Evolutionary conservation across 37 sponge, comb jelly and placozoan genomes (phyloP), one percentile per base, ranked within the genome.

Genomic region (Cliona cf. orientalis): DNA sequence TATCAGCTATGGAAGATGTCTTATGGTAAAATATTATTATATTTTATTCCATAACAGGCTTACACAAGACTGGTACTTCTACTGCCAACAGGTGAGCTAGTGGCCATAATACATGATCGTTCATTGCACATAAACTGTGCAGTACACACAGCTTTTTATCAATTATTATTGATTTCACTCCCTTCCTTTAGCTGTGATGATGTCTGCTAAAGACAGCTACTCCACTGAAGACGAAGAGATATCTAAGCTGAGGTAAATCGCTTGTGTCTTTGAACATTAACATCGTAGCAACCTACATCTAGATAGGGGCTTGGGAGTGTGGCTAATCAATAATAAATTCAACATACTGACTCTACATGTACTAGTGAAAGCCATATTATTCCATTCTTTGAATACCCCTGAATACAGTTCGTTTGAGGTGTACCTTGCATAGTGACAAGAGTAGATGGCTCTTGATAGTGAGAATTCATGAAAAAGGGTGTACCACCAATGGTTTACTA

Each of bases 131-230:
- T 49, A 19, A 49, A 49, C 9, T 49, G 9, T 9, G 9, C 53
- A 19, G 9, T 49, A 49, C 9, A 14, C 14, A 19, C 14, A 49
- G 53, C 25, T 26, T 29, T n/a, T 19, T 49, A 49, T 19, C 14
- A 14, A 26, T 26, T 29, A 63, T 19, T 49, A 49, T 19, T 49
- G 53, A 19, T 49, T 14, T 49, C 14, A 19, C 14, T 49, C 14
- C 53, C 53, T 9, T 35, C 36, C 9, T 44, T 23, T 58, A 84
- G 84, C 57, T 68, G 69, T 69, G 32, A 76, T 84, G 59, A 67
- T 84, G 68, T 66, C 84, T 23, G 41, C 60, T 11, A 67, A 40
- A 23, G 56, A 39, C 43, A 66, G 40, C 57, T 84, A 75, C 63
- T 12, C 23, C 3, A 23, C 58, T 1, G 44, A 40, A 32, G 78